These are phyloP conservation scores for Hydropsyche betteni DNA, from an alignment of 2,888 invertebrate species.

Conservation along the genomic window DNA sequence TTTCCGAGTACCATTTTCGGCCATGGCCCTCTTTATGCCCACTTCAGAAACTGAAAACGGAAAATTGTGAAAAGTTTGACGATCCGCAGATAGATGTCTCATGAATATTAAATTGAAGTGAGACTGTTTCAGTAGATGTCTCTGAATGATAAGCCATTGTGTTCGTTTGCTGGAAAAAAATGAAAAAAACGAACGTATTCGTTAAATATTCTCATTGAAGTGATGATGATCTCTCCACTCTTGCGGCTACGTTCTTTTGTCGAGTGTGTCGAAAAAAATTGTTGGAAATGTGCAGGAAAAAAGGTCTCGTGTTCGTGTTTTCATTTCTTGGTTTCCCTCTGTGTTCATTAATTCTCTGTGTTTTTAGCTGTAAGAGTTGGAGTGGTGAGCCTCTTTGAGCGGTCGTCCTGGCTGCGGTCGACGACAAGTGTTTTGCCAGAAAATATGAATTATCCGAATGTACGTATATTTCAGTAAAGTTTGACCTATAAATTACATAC, in stretches of 20 bases:
- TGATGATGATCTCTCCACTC: slow-evolving; percentile 17
- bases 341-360: slow-evolving; percentile 26
- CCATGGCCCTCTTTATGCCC: too few species aligned
- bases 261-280: background rate
- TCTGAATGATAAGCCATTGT: background rate
- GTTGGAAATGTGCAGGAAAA: background rate
- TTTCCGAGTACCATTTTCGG: too few species aligned
- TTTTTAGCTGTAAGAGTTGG: slow-evolving; percentile 26
- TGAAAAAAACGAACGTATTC: slow-evolving; percentile 17
- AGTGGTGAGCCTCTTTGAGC: slow-evolving; percentile 20
- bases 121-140: slow-evolving; percentile 20
- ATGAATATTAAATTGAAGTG: background rate
- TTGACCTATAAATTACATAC: too few species aligned
- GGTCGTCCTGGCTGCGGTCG: background rate
- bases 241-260: background rate
- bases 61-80: background rate
- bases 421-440: slow-evolving; percentile 14
- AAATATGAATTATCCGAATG: slow-evolving; percentile 4
- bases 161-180: background rate
- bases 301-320: background rate
- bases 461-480: too few species aligned
- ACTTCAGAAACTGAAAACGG: background rate
- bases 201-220: slow-evolving; percentile 35
- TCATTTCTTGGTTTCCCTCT: slow-evolving; percentile 4
- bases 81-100: slow-evolving; percentile 25